phyloP scores from a whole-genome alignment of 2,797 vertebrate genomes.

The Artibeus lituratus region DNA sequence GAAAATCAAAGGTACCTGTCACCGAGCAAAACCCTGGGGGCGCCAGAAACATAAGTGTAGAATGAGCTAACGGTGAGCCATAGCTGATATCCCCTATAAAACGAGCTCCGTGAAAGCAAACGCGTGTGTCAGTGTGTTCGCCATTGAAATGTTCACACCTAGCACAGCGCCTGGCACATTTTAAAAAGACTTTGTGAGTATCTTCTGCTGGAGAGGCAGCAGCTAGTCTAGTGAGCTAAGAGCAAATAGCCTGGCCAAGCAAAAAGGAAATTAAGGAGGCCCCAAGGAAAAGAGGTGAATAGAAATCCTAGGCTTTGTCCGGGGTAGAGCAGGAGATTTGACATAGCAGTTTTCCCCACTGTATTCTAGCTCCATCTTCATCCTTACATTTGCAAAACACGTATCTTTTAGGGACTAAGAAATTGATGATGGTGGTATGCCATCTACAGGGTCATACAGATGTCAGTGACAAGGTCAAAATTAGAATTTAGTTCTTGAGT shows the following conservation, averaged over 20 bases:
- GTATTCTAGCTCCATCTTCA: not conserved
- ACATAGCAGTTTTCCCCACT: not conserved
- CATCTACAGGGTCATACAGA: not conserved
- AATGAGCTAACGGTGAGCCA: not conserved
- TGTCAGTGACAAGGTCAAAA: not conserved
- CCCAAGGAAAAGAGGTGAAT: not conserved
- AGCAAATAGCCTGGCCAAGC: not conserved
- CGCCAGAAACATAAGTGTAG: not conserved
- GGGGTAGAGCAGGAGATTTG: not conserved
- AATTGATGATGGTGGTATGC: not conserved
- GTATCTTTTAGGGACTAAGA: not conserved
- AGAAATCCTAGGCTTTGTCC: not conserved
- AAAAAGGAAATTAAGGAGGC: not conserved
- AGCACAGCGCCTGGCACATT: not conserved
- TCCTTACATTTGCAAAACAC: not conserved
- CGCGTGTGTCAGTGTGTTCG: not conserved
- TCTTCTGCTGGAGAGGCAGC: not conserved
- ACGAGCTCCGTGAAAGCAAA: not conserved
- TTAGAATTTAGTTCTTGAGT: not conserved
- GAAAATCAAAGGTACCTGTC: not conserved
- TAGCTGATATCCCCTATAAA: not conserved
- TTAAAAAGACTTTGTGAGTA: not conserved
- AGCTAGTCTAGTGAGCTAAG: not conserved
- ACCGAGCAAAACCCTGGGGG: not conserved
- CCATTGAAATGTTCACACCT: not conserved